Conservation (phyloP, 2,797 vertebrate genomes). For the Spinus pinus region DNA sequence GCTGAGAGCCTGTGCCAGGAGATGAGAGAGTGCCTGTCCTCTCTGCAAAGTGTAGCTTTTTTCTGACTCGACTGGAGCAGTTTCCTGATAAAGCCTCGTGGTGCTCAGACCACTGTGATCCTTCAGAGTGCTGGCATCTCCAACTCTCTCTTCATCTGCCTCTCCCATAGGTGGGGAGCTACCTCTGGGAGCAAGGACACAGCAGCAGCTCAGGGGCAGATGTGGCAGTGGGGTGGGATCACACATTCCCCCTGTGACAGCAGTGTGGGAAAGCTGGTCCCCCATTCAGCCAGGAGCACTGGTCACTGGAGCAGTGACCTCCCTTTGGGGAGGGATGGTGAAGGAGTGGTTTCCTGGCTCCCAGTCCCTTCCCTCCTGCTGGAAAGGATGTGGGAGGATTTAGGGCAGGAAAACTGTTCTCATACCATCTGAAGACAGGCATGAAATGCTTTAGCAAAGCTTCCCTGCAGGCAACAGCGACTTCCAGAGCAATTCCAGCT, state of each 20-base stretch:
- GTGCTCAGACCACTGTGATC: neutral
- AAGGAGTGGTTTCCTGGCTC: neutral
- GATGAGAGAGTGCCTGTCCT: neutral
- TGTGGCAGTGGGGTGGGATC: neutral
- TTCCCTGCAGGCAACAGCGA: neutral
- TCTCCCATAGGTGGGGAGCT: neutral
- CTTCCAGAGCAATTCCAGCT: conserved; percentile 3
- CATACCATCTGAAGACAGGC: conserved; percentile 3
- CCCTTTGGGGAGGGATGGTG: neutral
- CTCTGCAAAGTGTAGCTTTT: neutral
- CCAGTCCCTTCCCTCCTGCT: neutral
- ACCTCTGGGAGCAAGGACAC: neutral
- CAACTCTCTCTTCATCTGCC: neutral
- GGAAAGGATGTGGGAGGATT: neutral
- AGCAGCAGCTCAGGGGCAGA: neutral
- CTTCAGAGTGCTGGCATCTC: neutral
- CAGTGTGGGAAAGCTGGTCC: neutral
- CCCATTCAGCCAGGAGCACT: fast-evolving
- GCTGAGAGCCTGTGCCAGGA: neutral
- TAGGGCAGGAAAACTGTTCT: conserved; percentile 20
- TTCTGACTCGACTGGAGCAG: neutral
- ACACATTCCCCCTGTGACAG: neutral
- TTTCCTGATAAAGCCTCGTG: fast-evolving
- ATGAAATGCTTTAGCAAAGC: conserved; percentile 43
- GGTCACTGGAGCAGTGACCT: neutral